Base-by-base conservation (phyloP, 2,113 vertebrate species). In the Solenodon paradoxus region DNA sequence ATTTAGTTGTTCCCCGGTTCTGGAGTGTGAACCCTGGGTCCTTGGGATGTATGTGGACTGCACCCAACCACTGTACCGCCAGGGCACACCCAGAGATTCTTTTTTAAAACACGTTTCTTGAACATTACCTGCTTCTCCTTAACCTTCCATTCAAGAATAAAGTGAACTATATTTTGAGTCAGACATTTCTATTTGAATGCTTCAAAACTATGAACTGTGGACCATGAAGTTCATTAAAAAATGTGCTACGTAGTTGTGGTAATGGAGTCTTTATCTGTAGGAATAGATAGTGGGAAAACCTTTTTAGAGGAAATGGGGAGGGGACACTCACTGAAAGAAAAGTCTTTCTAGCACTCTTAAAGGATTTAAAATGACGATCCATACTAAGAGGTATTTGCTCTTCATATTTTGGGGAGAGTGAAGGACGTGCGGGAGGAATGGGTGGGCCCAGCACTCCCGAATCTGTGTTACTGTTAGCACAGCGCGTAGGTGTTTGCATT, bases 401-500 rank as follows among this genome's bases (percentile, higher is more conserved):
- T 79, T 38, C 4, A 38, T 13, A 45, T n/a, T 35, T 78, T 81
- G 6, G 19, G 22, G 42, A 47, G 10, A 26, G 15, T n/a, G 61
- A 93, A 66, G 38, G 38, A 87, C 32, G 22, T 28, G 4, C 3
- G 42, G 51, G 26, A 51, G 57, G 7, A 20, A 40, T 15, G 49
- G 57, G 45, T 2, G 77, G 30, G 61, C 22, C 17, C 1, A 35
- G 17, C 17, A 15, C 1, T 11, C n/a, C 7, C 64, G 57, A 78
- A 16, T 51, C 63, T 2, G 0, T 9, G 10, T 16, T 45, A 28
- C 20, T 35, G 49, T n/a, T 40, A 42, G 19, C 7, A 15, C 28
- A 7, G n/a, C 4, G 2, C 22, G 4, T 22, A 12, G n/a, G 5
- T 78, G 17, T 69, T 32, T 49, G 0, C 1, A 1, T 38, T 38